Evolutionary conservation across 2,888 invertebrate genomes (phyloP), one percentile per base, ranked within the genome.

Genomic region (Metellina segmentata): DNA sequence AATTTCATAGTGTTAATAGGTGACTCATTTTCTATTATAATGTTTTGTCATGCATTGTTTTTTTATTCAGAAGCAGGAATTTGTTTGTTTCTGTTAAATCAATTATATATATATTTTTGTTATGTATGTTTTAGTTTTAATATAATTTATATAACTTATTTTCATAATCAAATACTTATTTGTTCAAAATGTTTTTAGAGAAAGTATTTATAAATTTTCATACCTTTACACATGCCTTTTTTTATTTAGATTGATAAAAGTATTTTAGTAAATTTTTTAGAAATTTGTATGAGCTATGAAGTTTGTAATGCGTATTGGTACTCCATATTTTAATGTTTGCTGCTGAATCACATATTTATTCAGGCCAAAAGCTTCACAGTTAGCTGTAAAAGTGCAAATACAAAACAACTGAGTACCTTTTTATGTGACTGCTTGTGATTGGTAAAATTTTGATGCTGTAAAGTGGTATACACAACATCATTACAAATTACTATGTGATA

Each of bases 401-500:
- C 61, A 9, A 77, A 86, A 78, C 51, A 69, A 20, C 13, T 48
- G 49, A 52, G 19, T 70, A 86, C 19, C 19, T 85, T 48, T 70
- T 70, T 71, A 34, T 16, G 6, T 51, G 69, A 70, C 51, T 86
- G 13, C 49, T 19, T 85, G 19, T 70, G 70, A 70, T 61, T 81
- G 13, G 7, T 70, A 19, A 53, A 13, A 61, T 81, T n/a, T 34
- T 34, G 13, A 16, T 48, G 34, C 81, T 81, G 20, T 34, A 78
- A 86, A 78, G 51, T 51, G 71, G 49, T 86, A 51, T 34, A 75
- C 34, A 70, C 49, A n/a, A 20, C 85, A 77, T 75, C 61, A 78
- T 51, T 78, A 86, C 11, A 77, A 34, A 86, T 70, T 78, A 16
- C 70, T 70, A 52, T 89, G 83, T 83, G 83, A 89, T 89, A 89